Base-by-base conservation (phyloP, 2,888 invertebrate species). In the Stenurella melanura region DNA sequence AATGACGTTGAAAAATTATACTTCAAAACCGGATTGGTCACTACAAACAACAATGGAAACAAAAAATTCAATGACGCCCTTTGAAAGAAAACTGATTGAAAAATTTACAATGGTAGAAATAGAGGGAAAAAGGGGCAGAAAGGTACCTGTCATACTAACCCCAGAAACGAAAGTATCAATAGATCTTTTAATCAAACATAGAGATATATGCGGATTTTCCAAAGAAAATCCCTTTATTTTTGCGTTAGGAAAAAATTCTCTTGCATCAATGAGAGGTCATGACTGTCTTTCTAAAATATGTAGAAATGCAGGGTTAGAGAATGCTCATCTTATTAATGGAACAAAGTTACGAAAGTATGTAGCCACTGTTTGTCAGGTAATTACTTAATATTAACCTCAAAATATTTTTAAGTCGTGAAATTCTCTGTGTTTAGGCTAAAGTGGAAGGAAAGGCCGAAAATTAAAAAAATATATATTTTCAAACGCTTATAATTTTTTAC, bases 301-400 rank as follows among this genome's bases (percentile, higher is more conserved):
- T 56, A 30, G 60, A 10, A 78, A 78, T 61, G 38, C 54, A 17
- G 57, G 74, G 15, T 73, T 80, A 15, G 58, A 78, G 68, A 64
- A 63, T 54, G 75, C 80, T 11, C 30, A 56, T 19, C 12, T 72
- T 0, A 77, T 82, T 26, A 82, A 78, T 6, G 56, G 80, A 4
- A 81, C 82, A 12, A 82, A 80, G 64, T 54, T 83, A n/a, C 70
- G 80, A 61, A 84, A 83, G 72, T 82, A 83, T 61, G 71, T 83
- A 19, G 84, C 84, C 12, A 83, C 84, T 9, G 83, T 83, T 12
- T 75, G 77, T 57, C 84, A 84, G 66, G 57, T 57, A 15, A 9
- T 3, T 50, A 50, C 26, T 26, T 6, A 26, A 26, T 4, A 26
- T 4, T 26, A 26, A 4, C 6, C 6, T 4, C 26, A 26, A 26